Base-by-base conservation (phyloP, 2,888 invertebrate genomes). In the Ischnus inquisitorius region DNA sequence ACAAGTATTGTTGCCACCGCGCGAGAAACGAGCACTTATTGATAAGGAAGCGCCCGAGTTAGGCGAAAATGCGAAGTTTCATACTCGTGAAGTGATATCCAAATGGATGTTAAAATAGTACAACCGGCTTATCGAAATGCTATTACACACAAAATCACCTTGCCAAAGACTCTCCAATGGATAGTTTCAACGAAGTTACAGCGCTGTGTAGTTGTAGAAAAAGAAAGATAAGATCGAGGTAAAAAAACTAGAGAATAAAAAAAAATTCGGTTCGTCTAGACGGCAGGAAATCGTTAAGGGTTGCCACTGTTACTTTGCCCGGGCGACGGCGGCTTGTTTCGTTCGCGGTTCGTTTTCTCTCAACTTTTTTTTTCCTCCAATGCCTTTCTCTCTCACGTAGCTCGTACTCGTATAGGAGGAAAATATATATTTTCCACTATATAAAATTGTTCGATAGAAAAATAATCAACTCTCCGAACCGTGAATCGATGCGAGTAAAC, bases 261-360 rank as follows among this genome's bases (percentile, higher is more conserved):
- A 60, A 16, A 54, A 10, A 34, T 28, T 39, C 34, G 39, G 28
- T 34, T 39, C 34, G 64, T 75, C 75, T 64, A 64, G 75, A 75
- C 48, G 64, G 64, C 64, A 46, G 75, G 48, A 64, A 75, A 75
- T 75, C 48, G 75, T 75, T 75, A 62, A 14, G 48, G 39, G 39
- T n/a, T 51, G 64, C 8, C 8, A 28, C 48, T 48, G 62, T 25
- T 72, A 5, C 28, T 48, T 48, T 46, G 62, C 39, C 39, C 64
- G 39, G 39, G 64, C 39, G 39, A 16, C 64, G 39, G 48, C 39
- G 14, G 75, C 48, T 64, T 39, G 22, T 22, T 74, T 74, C 48
- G 34, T 25, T 19, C 19, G 62, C 10, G 57, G 57, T 46, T 16
- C 48, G 46, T 43, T 34, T 64, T 19, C 12, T 22, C 62, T 12